Percentiles rank a stretch among this genome's conserved stretches.
These are phyloP conservation scores for Enteromius afrohamiltoni DNA, from an alignment of 2,797 vertebrate species.

Conservation along the genomic window DNA sequence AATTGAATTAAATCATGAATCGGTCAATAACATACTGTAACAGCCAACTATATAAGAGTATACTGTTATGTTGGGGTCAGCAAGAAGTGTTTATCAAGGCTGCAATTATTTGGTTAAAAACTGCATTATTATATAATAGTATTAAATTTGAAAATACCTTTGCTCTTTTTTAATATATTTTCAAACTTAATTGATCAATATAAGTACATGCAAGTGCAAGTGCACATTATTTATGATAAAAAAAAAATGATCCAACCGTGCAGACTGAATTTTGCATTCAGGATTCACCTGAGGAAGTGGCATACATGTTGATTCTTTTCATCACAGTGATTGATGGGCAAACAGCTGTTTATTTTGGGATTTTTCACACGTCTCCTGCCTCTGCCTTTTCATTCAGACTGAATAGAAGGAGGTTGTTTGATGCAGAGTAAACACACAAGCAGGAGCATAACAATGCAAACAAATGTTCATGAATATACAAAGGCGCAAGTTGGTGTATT, in stretches of 20 bases:
- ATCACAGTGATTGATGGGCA: constrained; percentile 19
- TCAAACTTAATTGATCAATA: background rate
- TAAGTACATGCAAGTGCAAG: background rate
- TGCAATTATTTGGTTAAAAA: background rate
- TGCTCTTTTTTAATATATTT: background rate
- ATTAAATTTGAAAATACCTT: background rate
- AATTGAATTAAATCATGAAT: no score
- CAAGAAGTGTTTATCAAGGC: background rate
- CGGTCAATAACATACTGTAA: constrained; percentile 22
- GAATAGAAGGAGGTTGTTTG: constrained; percentile 62
- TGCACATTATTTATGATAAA: no score
- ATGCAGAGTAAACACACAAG: constrained; percentile 56
- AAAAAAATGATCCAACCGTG: background rate
- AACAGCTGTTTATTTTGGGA: constrained; percentile 19
- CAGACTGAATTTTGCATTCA: background rate
- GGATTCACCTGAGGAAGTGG: background rate
- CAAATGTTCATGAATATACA: background rate
- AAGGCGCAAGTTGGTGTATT: background rate
- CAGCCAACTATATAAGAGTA: background rate
- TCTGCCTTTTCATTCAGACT: constrained; percentile 52
- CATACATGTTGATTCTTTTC: background rate
- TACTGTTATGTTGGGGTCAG: background rate
- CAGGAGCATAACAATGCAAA: constrained; percentile 50
- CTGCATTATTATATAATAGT: background rate
- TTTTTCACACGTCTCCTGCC: constrained; percentile 62